Evolutionary conservation across 2,797 vertebrate genomes (phyloP).

Genomic region (Cynopterus sphinx): DNA sequence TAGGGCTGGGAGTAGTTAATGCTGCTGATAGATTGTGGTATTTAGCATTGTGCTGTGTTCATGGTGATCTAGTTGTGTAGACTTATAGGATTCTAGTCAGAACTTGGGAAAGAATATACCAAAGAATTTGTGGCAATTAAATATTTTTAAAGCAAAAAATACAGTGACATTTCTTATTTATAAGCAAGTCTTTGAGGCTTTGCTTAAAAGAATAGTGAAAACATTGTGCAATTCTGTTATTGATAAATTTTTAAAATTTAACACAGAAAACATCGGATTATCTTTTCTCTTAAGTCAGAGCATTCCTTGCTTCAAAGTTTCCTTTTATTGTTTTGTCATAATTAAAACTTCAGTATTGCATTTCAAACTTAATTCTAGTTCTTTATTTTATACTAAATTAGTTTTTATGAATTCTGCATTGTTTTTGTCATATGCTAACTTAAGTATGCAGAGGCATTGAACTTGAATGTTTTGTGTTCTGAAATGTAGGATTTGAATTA

Average conservation of each 20-base stretch:
- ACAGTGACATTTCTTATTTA: conserved; percentile 3
- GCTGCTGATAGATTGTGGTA: conserved; percentile 67
- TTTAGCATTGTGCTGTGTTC: conserved; percentile 69
- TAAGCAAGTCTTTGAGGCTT: conserved; percentile 34
- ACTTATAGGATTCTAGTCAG: conserved; percentile 57
- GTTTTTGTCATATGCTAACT: conserved; percentile 32
- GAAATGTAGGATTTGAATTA: background rate
- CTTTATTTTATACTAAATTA: background rate
- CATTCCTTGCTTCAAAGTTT: background rate
- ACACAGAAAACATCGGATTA: background rate
- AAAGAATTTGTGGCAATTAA: conserved; percentile 26
- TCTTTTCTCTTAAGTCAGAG: background rate
- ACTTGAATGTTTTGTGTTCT: conserved; percentile 22
- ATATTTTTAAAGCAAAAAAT: conserved; percentile 43
- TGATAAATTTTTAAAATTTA: conserved; percentile 55
- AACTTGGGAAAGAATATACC: conserved; percentile 62
- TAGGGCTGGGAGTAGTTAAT: conserved; percentile 78
- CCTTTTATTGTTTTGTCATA: conserved; percentile 35
- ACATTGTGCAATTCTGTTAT: conserved; percentile 12
- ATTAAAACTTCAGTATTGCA: conserved; percentile 31
- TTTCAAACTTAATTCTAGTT: conserved; percentile 31
- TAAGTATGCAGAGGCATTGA: conserved; percentile 24
- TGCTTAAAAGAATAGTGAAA: conserved; percentile 16
- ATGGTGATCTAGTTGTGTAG: conserved; percentile 65
- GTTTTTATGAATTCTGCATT: conserved; percentile 18